A percentile compares a stretch with the other conserved stretches of the same genome.
These are phyloP conservation scores for Paramisgurnus dabryanus DNA, from an alignment of 2,113 vertebrate genomes.

Conservation along the genomic window DNA sequence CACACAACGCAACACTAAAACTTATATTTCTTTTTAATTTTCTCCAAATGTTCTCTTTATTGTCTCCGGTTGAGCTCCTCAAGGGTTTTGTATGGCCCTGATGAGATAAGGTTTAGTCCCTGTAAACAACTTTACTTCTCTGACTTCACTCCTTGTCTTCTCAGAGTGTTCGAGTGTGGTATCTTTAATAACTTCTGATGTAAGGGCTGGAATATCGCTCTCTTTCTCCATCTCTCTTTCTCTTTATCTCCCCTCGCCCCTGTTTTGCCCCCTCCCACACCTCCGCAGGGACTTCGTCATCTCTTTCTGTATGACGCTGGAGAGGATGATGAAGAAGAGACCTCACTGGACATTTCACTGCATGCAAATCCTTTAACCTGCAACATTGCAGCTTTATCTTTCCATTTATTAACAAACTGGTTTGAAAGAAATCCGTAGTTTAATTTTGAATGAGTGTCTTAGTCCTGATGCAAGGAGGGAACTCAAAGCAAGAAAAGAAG, in stretches of 20 bases:
- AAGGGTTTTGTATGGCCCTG: conserved; percentile 8
- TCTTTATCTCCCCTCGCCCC: conserved; percentile 56
- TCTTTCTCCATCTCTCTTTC: conserved; percentile 65
- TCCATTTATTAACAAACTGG: not conserved
- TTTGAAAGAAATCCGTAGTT: not conserved
- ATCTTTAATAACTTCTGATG: conserved; percentile 41
- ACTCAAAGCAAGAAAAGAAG: too few relatives aligned
- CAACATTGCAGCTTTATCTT: not conserved
- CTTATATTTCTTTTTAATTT: not conserved
- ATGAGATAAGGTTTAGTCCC: conserved; percentile 33
- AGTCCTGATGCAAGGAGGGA: too few relatives aligned
- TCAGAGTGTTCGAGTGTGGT: not conserved
- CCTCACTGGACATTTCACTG: conserved; percentile 20
- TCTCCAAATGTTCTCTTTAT: conserved; percentile 5
- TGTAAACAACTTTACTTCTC: conserved; percentile 1
- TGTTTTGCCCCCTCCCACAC: conserved; percentile 51
- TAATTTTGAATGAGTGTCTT: too few relatives aligned
- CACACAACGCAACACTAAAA: not conserved
- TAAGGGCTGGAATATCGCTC: not conserved
- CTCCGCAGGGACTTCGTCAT: conserved; percentile 61
- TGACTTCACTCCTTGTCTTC: conserved; percentile 41
- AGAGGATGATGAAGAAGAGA: conserved; percentile 20
- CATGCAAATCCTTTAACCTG: conserved; percentile 2
- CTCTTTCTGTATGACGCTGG: conserved; percentile 49
- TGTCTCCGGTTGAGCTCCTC: not conserved